phyloP scores from a whole-genome alignment of 2,797 vertebrate species.

The Pseudochirops corinnae region DNA sequence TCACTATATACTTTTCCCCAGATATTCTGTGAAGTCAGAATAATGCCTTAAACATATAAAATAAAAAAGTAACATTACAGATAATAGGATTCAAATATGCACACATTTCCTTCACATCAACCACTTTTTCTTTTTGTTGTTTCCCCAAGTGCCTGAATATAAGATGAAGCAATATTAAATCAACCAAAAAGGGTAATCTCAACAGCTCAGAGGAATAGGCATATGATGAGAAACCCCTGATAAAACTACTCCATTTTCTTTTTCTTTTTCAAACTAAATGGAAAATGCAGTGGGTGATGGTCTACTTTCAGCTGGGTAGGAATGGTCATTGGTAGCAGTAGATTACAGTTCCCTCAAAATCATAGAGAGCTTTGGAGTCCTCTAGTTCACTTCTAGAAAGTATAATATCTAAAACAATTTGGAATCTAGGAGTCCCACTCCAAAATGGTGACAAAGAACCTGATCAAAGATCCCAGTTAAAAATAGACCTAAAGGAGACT shows the following conservation, averaged over 20 bases:
- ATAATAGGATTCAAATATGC: not conserved
- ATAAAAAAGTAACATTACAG: not conserved
- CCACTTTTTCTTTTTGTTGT: not conserved
- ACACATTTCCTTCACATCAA: not conserved
- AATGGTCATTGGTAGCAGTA: not conserved
- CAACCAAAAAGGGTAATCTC: not conserved
- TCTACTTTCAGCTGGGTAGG: not conserved
- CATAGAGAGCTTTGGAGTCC: not conserved
- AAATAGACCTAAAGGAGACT: not conserved
- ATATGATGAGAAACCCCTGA: not conserved
- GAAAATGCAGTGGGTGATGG: not conserved
- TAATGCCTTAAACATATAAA: not conserved
- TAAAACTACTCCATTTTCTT: not conserved
- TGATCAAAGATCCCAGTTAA: not conserved
- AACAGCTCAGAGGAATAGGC: not conserved
- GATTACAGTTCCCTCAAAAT: not conserved
- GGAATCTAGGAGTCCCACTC: not conserved
- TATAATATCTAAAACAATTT: not conserved
- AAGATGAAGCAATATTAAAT: not conserved
- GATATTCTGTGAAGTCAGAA: not conserved
- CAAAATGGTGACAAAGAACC: not conserved
- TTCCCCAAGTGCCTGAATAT: conserved; percentile 34
- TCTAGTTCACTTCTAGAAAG: not conserved
- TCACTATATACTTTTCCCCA: not conserved
- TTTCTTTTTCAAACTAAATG: not conserved